Evolutionary conservation across 2,797 vertebrate genomes (phyloP).

Genomic region (Peromyscus nudipes): DNA sequence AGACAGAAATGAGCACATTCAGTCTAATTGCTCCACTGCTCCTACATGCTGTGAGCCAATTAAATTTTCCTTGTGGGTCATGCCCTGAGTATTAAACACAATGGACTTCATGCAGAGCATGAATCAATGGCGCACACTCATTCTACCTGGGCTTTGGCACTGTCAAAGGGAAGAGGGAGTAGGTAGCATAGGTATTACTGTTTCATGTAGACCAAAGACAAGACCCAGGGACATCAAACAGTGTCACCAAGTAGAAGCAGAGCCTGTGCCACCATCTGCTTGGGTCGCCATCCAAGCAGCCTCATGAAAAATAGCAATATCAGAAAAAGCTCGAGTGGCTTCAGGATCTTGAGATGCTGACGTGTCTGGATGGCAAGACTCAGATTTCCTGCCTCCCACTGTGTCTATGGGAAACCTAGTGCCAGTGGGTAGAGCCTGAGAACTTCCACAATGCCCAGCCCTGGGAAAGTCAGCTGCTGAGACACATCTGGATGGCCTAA

Average conservation of each 20-base stretch:
- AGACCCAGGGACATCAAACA: neutral
- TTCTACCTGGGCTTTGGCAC: neutral
- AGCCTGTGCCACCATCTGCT: neutral
- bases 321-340: neutral
- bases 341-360: neutral
- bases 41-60: neutral
- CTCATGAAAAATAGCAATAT: neutral
- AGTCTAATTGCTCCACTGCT: neutral
- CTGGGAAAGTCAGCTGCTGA: slow-evolving; percentile 24
- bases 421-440: neutral
- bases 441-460: neutral
- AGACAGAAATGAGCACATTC: neutral
- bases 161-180: neutral
- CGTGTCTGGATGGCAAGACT: neutral
- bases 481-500: neutral
- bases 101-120: neutral
- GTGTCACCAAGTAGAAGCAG: neutral
- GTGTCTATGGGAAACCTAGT: neutral
- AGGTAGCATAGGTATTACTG: neutral
- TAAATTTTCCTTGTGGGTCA: neutral
- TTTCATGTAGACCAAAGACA: neutral
- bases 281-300: neutral
- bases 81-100: neutral
- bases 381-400: neutral
- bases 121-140: neutral